Base-by-base conservation (phyloP, 2,797 vertebrate genomes). In the Kryptopterus vitreolus region DNA sequence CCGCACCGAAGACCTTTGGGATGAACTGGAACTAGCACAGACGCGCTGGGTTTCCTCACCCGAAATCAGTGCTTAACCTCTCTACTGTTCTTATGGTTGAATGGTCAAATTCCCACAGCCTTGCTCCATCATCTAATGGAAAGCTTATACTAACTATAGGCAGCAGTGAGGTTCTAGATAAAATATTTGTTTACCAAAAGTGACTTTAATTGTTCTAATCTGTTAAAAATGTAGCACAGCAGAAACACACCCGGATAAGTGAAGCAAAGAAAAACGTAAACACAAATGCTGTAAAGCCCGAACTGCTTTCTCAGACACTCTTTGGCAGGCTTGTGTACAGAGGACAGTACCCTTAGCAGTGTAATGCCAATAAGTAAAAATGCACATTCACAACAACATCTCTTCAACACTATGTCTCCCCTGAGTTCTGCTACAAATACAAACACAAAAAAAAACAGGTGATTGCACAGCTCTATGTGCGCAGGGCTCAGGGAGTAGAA, bases 401-500 rank as follows among this genome's bases (percentile, higher is more conserved):
- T 72, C 70, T 55, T 72, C 50, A 53, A 18, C n/a, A 58, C 57
- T 76, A 46, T 62, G 26, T 16, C 31, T 48, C 20, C 5, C 26
- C 43, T 33, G 58, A 63, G 26, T 50, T 76, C 7, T 76, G 38
- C 33, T 75, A 26, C 72, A 75, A 75, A 75, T 18, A 26, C 72
- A 75, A 75, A 75, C 24, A 76, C 43, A 75, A 61, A 65, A 1
- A 62, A 76, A 80, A 79, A 33, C 65, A 61, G 38, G 77, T 77
- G 80, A 81, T 78, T 65, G 78, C 75, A 79, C 81, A 74, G 74
- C 76, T 76, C 73, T 78, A 55, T 79, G 52, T 81, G 61, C 69
- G 55, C 71, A 77, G 48, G 46, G 78, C 72, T 80, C 63, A 43
- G 78, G 76, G 81, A 84, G 58, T 22, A 66, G 31, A 57, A 71